Evolutionary conservation across 2,113 vertebrate species (phyloP).

Genomic region (Zeus faber): DNA sequence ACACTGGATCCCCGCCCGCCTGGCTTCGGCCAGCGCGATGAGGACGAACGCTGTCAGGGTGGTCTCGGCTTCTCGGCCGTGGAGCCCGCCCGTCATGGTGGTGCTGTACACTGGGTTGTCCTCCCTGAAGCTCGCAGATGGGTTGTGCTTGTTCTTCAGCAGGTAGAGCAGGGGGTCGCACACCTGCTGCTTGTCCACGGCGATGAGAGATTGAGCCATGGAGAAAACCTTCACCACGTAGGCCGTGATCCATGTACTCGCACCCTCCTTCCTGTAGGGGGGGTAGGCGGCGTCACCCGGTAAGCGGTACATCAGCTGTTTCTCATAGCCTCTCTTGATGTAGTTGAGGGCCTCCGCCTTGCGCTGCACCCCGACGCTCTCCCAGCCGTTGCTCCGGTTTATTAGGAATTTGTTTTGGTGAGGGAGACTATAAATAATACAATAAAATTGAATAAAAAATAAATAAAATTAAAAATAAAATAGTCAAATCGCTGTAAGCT

Average conservation of each 20-base stretch:
- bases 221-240: slow-evolving; percentile 91
- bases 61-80: slow-evolving; percentile 54
- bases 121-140: slow-evolving; percentile 74
- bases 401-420: too few relatives aligned
- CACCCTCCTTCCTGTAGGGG: slow-evolving; percentile 67
- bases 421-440: too few relatives aligned
- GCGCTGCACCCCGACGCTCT: slow-evolving; percentile 70
- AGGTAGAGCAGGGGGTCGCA: slow-evolving; percentile 86
- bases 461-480: too few relatives aligned
- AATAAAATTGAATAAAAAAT: too few relatives aligned
- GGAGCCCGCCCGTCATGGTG: slow-evolving; percentile 75
- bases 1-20: slow-evolving; percentile 63
- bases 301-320: slow-evolving; percentile 67
- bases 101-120: slow-evolving; percentile 74
- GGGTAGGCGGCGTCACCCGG: slow-evolving; percentile 72
- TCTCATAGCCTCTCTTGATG: slow-evolving; percentile 76
- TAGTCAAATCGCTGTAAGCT: too few relatives aligned
- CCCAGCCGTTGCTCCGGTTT: slow-evolving; percentile 78
- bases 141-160: slow-evolving; percentile 75
- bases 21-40: slow-evolving; percentile 77
- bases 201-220: slow-evolving; percentile 71
- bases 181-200: slow-evolving; percentile 68
- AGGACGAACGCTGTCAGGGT: slow-evolving; percentile 87
- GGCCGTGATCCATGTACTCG: slow-evolving; percentile 85
- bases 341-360: slow-evolving; percentile 61